Conservation (phyloP, 2,113 vertebrate genomes). For the Ceyx cyanopectus region DNA sequence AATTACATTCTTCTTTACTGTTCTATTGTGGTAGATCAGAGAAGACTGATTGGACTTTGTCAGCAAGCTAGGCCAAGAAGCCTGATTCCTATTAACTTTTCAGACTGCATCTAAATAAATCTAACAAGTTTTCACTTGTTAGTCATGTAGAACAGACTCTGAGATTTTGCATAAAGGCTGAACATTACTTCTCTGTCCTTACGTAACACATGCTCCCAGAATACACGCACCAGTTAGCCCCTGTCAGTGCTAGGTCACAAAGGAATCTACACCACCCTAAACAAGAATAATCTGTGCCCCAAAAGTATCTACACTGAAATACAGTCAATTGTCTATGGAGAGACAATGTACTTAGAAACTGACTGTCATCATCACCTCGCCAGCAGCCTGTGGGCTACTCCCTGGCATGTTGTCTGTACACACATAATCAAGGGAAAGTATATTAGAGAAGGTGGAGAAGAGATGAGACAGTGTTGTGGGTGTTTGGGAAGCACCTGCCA, state of each 20-base stretch:
- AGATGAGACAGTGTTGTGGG: not conserved
- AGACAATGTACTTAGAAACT: not conserved
- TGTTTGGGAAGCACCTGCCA: not conserved
- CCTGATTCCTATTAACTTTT: constrained; percentile 41
- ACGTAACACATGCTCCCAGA: not conserved
- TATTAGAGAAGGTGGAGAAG: not conserved
- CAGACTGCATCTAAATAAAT: constrained; percentile 44
- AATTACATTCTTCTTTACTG: not conserved
- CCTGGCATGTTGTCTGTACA: not conserved
- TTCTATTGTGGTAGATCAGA: not conserved
- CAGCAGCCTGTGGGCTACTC: not conserved
- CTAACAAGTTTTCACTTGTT: constrained; percentile 1
- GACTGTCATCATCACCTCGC: not conserved
- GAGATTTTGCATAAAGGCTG: constrained; percentile 35
- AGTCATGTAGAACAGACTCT: constrained; percentile 4
- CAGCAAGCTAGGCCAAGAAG: constrained; percentile 20
- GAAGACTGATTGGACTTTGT: not conserved
- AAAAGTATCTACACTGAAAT: not conserved
- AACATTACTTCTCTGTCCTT: constrained; percentile 1
- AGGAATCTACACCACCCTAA: not conserved
- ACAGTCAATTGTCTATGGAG: not conserved
- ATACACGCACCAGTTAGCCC: not conserved
- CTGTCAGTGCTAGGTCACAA: not conserved
- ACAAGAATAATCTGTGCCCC: not conserved
- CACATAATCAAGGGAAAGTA: not conserved